Base-by-base conservation (phyloP, 2,113 vertebrate species). In the Hippocampus mohnikei region DNA sequence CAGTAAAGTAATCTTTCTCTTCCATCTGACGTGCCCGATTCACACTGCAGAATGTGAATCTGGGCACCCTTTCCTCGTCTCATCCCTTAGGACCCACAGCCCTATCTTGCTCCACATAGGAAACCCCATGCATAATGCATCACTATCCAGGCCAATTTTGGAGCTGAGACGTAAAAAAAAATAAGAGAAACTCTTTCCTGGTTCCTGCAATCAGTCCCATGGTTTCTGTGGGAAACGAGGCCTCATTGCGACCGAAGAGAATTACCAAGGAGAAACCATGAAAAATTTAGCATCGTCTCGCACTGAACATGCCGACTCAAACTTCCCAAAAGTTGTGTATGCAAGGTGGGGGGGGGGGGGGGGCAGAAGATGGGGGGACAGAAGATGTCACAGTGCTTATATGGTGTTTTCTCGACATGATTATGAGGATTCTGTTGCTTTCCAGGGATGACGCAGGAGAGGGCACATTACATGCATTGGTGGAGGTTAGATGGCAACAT, bases 121-220 rank as follows among this genome's bases (percentile, higher is more conserved):
- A 86, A 88, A 72, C 77, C 79, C 80, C 50, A 90, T 89, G 81
- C 72, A 88, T 87, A 81, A 90, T 90, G 84, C 83, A 91, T 84
- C 79, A 84, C 74, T 69, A 79, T 70, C 80, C 72, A 80, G 73
- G 72, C 81, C 81, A 86, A 79, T 89, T 91, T 87, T 27, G 56
- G 81, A 80, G 85, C 79, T 73, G 65, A 81, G 72, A 76, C 58
- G 83, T 64, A 81, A 81, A 76, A 80, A 37, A 6, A 37, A 37
- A 37, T 6, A 37, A 37, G 69, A 78, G 85, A 83, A 84, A 85
- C 59, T 78, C 61, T 82, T 88, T 70, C 77, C 56, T 23, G 80
- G 69, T 77, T 84, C 70, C 72, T n/a, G 56, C 89, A 85, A 86
- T 87, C 83, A 87, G 66, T 81, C 80, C 85, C 82, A 63, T 53